These are phyloP conservation scores for Drosophila mayri DNA, from an alignment of 1,140 invertebrate genomes.

Conservation along the genomic window DNA sequence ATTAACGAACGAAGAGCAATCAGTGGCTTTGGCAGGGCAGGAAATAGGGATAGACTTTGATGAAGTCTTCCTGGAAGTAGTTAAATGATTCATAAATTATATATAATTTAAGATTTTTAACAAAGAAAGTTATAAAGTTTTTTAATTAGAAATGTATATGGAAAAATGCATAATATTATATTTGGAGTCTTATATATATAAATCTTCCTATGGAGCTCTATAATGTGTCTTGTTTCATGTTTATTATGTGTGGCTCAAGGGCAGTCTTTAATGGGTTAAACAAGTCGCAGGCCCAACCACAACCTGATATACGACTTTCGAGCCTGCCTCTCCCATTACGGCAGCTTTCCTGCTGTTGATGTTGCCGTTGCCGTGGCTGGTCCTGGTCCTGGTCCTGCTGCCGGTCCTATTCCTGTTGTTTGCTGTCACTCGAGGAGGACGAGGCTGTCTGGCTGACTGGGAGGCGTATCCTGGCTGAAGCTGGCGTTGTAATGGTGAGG, in stretches of 20 bases:
- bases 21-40: not conserved
- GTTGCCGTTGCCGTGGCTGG: conserved; percentile 15
- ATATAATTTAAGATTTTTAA: not conserved
- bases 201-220: not conserved
- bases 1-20: conserved; percentile 3
- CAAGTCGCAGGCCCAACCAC: conserved; percentile 21
- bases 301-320: conserved; percentile 28
- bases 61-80: not conserved
- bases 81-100: not conserved
- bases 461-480: conserved; percentile 22
- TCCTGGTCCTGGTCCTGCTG: conserved; percentile 8
- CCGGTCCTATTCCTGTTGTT: conserved; percentile 30
- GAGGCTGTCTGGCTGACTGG: conserved; percentile 23
- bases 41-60: not conserved
- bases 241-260: too few species aligned
- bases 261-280: conserved; percentile 20
- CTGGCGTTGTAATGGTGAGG: conserved; percentile 48
- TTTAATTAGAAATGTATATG: not conserved
- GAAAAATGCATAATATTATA: not conserved
- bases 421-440: conserved; percentile 42
- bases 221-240: too few species aligned
- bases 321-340: conserved; percentile 13
- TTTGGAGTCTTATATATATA: too few species aligned
- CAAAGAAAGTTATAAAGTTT: not conserved
- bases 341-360: conserved; percentile 12